A percentile compares a stretch with the other conserved stretches of the same genome.
phyloP scores from a whole-genome alignment of 2,888 invertebrate genomes.

The Bursaphelenchus okinawaensis region DNA sequence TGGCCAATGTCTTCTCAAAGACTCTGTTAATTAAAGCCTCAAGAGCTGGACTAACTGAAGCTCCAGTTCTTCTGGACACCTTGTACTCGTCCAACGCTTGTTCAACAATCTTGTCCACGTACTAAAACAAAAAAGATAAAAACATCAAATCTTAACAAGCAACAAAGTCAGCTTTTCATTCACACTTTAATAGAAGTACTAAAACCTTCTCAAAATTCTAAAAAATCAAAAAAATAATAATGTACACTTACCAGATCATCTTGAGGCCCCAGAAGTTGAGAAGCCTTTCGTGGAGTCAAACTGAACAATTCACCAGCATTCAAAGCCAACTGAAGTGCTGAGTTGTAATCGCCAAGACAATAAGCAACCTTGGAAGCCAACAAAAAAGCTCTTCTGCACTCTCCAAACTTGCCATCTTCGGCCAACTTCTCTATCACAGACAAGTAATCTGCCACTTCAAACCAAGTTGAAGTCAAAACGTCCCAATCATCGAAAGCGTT shows the following conservation, averaged over 20 bases:
- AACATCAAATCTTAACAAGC: not conserved
- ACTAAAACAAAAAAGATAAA: constrained; percentile 29
- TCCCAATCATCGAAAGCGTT: constrained; percentile 47
- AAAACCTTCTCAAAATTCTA: too few relatives aligned
- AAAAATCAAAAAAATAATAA: not conserved
- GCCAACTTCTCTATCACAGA: constrained; percentile 74
- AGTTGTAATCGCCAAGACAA: constrained; percentile 91
- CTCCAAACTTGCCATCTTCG: constrained; percentile 79
- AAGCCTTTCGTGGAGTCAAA: constrained; percentile 85
- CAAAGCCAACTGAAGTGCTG: constrained; percentile 91
- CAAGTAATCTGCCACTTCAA: constrained; percentile 47
- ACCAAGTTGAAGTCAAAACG: constrained; percentile 47
- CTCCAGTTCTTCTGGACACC: constrained; percentile 20
- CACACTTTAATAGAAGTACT: too few relatives aligned
- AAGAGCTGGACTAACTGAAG: constrained; percentile 62
- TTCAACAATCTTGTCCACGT: constrained; percentile 48
- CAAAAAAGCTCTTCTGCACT: constrained; percentile 86
- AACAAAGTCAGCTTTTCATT: too few relatives aligned
- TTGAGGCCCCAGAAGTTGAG: constrained; percentile 36
- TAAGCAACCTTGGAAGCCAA: constrained; percentile 94
- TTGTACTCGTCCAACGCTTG: constrained; percentile 51
- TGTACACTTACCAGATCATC: constrained; percentile 34
- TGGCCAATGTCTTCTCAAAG: constrained; percentile 86
- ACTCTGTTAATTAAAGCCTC: constrained; percentile 92
- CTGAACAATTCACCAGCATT: constrained; percentile 84